phyloP scores from a whole-genome alignment of 2,797 vertebrate genomes.

The Clarias laeviceps region DNA sequence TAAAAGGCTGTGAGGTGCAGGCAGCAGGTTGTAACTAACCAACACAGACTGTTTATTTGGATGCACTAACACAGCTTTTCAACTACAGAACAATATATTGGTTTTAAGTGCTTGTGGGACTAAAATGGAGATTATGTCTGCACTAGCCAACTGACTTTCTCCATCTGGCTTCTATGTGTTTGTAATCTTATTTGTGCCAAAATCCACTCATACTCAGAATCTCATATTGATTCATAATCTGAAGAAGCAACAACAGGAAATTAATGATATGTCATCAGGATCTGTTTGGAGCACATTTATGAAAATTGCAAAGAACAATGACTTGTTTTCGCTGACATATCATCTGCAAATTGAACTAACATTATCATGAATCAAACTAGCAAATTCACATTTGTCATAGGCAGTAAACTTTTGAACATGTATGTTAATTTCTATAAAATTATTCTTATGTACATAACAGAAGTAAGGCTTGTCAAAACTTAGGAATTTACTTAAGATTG shows the following conservation, averaged over 20 bases:
- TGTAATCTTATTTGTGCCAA: constrained; percentile 1
- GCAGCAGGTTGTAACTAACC: constrained; percentile 21
- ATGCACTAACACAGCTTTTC: not conserved
- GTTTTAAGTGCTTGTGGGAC: constrained; percentile 6
- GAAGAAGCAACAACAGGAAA: not conserved
- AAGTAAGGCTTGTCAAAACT: not conserved
- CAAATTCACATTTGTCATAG: not conserved
- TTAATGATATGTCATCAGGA: not conserved
- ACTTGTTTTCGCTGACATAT: not conserved
- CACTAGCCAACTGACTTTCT: not conserved
- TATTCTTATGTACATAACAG: not conserved
- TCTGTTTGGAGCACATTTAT: not conserved
- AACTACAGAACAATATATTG: constrained; percentile 27
- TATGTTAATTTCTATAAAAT: not conserved
- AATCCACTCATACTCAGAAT: not conserved
- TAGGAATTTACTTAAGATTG: not conserved
- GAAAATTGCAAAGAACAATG: not conserved
- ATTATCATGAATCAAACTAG: not conserved
- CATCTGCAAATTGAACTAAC: not conserved
- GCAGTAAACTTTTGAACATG: not conserved
- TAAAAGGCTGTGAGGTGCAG: constrained; percentile 5
- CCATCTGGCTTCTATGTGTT: not conserved
- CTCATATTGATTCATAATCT: not conserved
- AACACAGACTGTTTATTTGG: constrained; percentile 46
- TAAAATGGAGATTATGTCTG: not conserved